Conservation (phyloP, 2,113 vertebrate genomes). For the Neodontobutis hainanensis region DNA sequence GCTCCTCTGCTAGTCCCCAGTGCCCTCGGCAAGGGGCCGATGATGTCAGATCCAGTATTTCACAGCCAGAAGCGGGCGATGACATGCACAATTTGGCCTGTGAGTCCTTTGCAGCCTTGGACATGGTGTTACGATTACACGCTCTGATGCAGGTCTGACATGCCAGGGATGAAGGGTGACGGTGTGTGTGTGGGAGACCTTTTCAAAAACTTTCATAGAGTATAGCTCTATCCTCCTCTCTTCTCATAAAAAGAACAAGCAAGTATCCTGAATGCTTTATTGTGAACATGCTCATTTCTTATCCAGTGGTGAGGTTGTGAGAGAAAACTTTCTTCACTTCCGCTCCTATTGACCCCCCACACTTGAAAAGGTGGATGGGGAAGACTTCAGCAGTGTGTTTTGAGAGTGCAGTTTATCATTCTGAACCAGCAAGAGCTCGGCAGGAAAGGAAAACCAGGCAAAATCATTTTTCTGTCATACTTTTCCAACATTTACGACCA, state of each 20-base stretch:
- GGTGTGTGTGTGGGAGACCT: slow-evolving; percentile 52
- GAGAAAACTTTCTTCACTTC: slow-evolving; percentile 6
- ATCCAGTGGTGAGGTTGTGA: neutral
- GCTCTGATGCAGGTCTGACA: slow-evolving; percentile 77
- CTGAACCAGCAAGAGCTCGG: slow-evolving; percentile 6
- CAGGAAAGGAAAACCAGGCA: slow-evolving; percentile 20
- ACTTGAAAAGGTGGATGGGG: neutral
- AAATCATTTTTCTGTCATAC: slow-evolving; percentile 3
- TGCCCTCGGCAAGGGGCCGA: slow-evolving; percentile 65
- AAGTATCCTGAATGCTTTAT: slow-evolving; percentile 34
- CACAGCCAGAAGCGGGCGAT: slow-evolving; percentile 83
- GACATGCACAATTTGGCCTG: slow-evolving; percentile 92
- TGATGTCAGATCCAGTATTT: slow-evolving; percentile 86
- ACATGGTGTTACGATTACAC: slow-evolving; percentile 90
- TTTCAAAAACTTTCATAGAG: slow-evolving; percentile 81
- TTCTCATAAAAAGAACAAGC: slow-evolving; percentile 59
- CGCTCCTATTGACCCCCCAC: slow-evolving; percentile 24
- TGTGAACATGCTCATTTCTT: slow-evolving; percentile 23
- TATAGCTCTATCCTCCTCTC: slow-evolving; percentile 71
- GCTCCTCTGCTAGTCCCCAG: slow-evolving; percentile 36
- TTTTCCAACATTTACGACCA: slow-evolving; percentile 51
- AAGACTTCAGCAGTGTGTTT: slow-evolving; percentile 24
- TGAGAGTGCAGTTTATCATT: slow-evolving; percentile 19
- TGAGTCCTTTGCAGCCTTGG: slow-evolving; percentile 85
- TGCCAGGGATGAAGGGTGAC: slow-evolving; percentile 74